Evolutionary conservation across 2,888 invertebrate species (phyloP), one percentile per base, ranked within the genome.

Genomic region (Nomada ruficornis): DNA sequence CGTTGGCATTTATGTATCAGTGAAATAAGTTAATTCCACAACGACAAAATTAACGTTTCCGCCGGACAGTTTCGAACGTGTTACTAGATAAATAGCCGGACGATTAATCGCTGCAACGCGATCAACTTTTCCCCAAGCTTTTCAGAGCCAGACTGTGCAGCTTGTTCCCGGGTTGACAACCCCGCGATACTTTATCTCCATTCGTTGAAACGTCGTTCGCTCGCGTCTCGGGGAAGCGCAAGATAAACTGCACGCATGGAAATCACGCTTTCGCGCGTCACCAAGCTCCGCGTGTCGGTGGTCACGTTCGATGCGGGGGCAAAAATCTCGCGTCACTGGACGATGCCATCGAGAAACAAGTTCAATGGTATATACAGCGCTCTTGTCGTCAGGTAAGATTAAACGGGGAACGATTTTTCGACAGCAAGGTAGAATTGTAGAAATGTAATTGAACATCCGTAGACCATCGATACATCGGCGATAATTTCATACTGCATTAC

Each of bases 151-250:
- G 50, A 20, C 44, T 3, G 1, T 52, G 11, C 65, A 54, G 47
- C 68, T 60, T 4, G 57, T 74, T 47, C 74, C 36, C 79, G 50
- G 71, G 79, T 80, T 78, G 79, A 72, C 80, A 80, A 80, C 80
- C 79, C 79, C 72, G 67, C 59, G 54, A 78, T 62, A 60, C 23
- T 80, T 65, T 80, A 67, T 80, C 80, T 64, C 23, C 20, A 54
- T 26, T 52, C 65, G 54, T 11, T 67, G 68, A 52, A 75, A 55
- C 78, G 62, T 55, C 54, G 55, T 11, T 47, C 55, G 18, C 52
- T 36, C 52, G 68, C 65, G n/a, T 62, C 52, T 52, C 67, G 42
- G 42, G 62, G 65, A 44, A 79, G 42, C 42, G 65, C 20, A 20
- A 11, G 63, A 80, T 78, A 72, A 78, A 72, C 52, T 13, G 65